phyloP scores from a whole-genome alignment of 2,888 invertebrate genomes.

The Anoplius nigerrimus region DNA sequence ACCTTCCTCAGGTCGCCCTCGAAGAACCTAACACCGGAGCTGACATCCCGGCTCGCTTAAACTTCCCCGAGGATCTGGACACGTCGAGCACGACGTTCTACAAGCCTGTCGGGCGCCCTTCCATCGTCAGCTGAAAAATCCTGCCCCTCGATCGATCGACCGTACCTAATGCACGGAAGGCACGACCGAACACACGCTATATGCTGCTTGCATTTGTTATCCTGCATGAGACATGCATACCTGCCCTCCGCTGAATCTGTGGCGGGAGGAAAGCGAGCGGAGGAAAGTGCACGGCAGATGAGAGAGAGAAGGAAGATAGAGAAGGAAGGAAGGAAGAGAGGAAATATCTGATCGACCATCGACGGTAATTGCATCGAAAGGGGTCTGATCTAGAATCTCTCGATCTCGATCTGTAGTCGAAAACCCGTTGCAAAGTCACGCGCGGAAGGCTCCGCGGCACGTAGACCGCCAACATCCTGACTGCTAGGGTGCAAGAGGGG shows the following conservation, averaged over 20 bases:
- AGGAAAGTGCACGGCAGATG: neutral
- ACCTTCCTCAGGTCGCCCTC: neutral
- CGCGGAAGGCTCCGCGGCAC: no score
- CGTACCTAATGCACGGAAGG: no score
- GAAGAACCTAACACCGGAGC: no score
- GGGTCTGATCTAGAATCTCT: slow-evolving; percentile 10
- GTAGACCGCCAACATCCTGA: slow-evolving; percentile 25
- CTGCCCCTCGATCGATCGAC: slow-evolving; percentile 14
- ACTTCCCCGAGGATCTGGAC: no score
- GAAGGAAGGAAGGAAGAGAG: slow-evolving; percentile 7
- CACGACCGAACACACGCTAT: no score
- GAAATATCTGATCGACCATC: slow-evolving; percentile 31
- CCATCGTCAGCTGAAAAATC: slow-evolving; percentile 1
- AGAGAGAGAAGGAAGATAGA: slow-evolving; percentile 47
- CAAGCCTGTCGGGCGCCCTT: no score
- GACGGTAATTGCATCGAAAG: no score
- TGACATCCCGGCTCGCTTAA: no score
- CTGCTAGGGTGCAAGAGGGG: neutral
- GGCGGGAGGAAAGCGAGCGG: neutral
- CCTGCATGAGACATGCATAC: slow-evolving; percentile 22
- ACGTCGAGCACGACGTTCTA: no score
- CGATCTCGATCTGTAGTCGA: no score
- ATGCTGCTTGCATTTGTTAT: neutral
- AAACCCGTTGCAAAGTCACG: no score
- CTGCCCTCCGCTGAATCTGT: neutral